Conservation (phyloP, 1,140 invertebrate species). For the Bathynomus jamesi region DNA sequence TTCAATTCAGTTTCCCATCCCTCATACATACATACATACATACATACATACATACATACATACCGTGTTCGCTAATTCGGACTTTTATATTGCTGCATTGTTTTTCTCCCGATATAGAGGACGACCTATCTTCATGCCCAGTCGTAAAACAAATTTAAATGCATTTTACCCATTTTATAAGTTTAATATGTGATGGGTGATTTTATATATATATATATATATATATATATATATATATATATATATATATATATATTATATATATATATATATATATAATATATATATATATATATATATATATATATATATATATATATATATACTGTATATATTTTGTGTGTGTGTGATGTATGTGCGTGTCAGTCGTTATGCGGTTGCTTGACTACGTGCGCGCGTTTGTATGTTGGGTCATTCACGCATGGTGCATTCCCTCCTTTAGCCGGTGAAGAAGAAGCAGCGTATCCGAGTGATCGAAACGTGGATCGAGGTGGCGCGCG, state of each 20-base stretch:
- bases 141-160: too few relatives aligned
- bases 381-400: background rate
- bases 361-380: too few relatives aligned
- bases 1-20: too few relatives aligned
- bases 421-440: too few relatives aligned
- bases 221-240: slow-evolving; percentile 3
- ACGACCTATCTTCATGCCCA: too few relatives aligned
- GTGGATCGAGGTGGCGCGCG: slow-evolving; percentile 90
- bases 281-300: background rate
- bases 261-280: background rate
- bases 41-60: background rate
- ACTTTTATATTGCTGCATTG: too few relatives aligned
- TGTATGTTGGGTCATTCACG: too few relatives aligned
- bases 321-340: background rate
- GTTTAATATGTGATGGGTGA: too few relatives aligned
- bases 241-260: background rate
- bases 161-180: too few relatives aligned
- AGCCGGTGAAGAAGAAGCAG: slow-evolving; percentile 88
- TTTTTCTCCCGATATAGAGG: too few relatives aligned
- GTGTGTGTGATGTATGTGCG: background rate
- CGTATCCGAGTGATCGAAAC: slow-evolving; percentile 85
- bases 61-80: too few relatives aligned
- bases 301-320: background rate
- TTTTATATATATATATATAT: background rate
- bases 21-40: background rate